Base-by-base conservation (phyloP, 2,797 vertebrate genomes). In the Labeo calbasu region DNA sequence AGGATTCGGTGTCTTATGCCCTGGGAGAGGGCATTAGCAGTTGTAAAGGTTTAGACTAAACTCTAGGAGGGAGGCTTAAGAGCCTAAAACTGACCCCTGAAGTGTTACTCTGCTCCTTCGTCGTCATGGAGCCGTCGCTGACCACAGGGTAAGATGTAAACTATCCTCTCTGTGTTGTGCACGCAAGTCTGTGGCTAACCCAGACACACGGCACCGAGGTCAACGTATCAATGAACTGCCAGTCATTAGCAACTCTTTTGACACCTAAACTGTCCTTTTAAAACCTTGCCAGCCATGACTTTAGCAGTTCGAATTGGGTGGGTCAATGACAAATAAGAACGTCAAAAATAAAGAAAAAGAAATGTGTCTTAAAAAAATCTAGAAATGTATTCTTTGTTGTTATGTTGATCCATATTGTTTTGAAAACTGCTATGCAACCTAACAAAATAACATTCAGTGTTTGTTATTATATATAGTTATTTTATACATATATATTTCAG, bases 101-200 rank as follows among this genome's bases (percentile, higher is more conserved):
- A 77, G 71, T 87, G 83, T 84, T 51, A 84, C 79, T 72, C 85
- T 87, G 88, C 87, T 84, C 48, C 63, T 55, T 79, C n/a, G 70
- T 87, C 82, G 71, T 66, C 84, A 77, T 83, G 82, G 77, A 88
- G 10, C 70, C 70, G 71, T 66, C 50, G 53, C 79, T 89, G 88
- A 87, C 80, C 84, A 50, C 57, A 68, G 86, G 2, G 13, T 82
- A 13, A 69, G 75, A 50, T 77, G 82, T 87, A 88, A 89, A 89
- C 78, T 78, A 80, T 69, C 77, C 86, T 55, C 82, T 83, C 83
- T 53, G 77, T 83, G 79, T 85, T 71, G 81, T 73, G 69, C 32
- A 65, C 46, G 43, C 84, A 87, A 78, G 77, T 36, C 59, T 65
- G 81, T 83, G 80, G 80, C 57, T 82, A 65, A 85, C 61, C 69